These are phyloP conservation scores for Mythimna impura DNA, from an alignment of 2,888 invertebrate species.

Conservation along the genomic window DNA sequence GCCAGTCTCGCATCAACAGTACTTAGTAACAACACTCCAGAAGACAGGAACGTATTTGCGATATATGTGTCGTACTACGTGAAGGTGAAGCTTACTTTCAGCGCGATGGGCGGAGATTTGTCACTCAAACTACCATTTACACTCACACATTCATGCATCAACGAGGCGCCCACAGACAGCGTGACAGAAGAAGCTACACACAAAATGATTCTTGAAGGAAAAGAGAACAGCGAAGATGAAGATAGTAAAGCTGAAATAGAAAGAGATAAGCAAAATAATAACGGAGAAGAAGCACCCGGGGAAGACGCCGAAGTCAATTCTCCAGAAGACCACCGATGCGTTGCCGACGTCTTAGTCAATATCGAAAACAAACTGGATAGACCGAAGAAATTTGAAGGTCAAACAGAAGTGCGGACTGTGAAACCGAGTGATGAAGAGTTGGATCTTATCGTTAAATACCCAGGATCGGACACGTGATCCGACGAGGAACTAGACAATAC, in stretches of 20 bases:
- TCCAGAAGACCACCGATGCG: slow-evolving; percentile 80
- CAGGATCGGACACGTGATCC: slow-evolving; percentile 89
- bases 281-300: slow-evolving; percentile 72
- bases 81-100: slow-evolving; percentile 95
- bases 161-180: slow-evolving; percentile 91
- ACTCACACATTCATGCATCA: slow-evolving; percentile 93
- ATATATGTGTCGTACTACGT: slow-evolving; percentile 98
- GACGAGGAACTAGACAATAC: slow-evolving; percentile 78
- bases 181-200: slow-evolving; percentile 88
- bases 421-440: slow-evolving; percentile 85
- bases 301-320: slow-evolving; percentile 79
- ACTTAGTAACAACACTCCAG: slow-evolving; percentile 90
- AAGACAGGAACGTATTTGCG: slow-evolving; percentile 96
- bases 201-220: slow-evolving; percentile 86
- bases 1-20: slow-evolving; percentile 92
- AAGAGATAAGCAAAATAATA: slow-evolving; percentile 83
- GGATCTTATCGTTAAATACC: slow-evolving; percentile 87
- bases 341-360: slow-evolving; percentile 86
- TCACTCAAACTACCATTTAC: slow-evolving; percentile 95
- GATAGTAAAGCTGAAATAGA: slow-evolving; percentile 81
- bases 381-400: slow-evolving; percentile 82
- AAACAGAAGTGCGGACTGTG: slow-evolving; percentile 79
- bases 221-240: slow-evolving; percentile 86
- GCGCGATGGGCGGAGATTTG: slow-evolving; percentile 95
- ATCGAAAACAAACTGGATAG: slow-evolving; percentile 86